Percentiles rank a stretch among this genome's conserved stretches.
These are phyloP conservation scores for Elephantulus edwardii DNA, from an alignment of 2,113 vertebrate species.

Conservation along the genomic window DNA sequence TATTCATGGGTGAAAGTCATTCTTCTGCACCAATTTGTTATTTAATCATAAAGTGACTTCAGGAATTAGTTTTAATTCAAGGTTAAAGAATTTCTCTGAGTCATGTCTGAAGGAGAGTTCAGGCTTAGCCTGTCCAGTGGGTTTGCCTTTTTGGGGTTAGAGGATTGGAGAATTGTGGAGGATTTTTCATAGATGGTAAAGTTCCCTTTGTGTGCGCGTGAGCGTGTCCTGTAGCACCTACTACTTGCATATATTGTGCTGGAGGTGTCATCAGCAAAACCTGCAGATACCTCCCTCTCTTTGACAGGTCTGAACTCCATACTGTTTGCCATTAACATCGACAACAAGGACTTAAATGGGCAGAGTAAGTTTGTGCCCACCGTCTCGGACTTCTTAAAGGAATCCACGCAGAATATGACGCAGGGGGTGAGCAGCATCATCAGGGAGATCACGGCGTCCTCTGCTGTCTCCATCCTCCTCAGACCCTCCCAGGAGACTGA, in stretches of 20 bases:
- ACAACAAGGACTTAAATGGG: constrained; percentile 97
- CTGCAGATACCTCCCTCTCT: not conserved
- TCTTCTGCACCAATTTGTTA: not conserved
- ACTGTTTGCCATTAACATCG: constrained; percentile 98
- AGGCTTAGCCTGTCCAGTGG: not conserved
- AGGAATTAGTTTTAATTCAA: not conserved
- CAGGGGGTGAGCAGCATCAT: constrained; percentile 96
- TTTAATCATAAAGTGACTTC: not conserved
- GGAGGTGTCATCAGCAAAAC: not conserved
- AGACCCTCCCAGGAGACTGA: constrained; percentile 89
- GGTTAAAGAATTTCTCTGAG: not conserved
- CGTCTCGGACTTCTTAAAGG: constrained; percentile 93
- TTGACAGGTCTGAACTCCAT: constrained; percentile 95
- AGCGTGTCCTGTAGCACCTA: rapidly evolving
- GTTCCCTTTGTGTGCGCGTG: not conserved
- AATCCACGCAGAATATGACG: constrained; percentile 97
- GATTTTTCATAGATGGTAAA: not conserved
- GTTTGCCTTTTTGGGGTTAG: not conserved
- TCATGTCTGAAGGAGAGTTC: not conserved
- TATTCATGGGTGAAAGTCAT: not conserved
- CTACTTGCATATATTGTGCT: not conserved
- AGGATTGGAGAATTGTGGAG: not conserved
- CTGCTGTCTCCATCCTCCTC: constrained; percentile 92
- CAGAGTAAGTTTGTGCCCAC: constrained; percentile 85
- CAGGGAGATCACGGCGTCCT: constrained; percentile 94